A percentile compares a stretch with the other conserved stretches of the same genome.
These are phyloP conservation scores for Sebastes oblongus DNA, from an alignment of 2,797 vertebrate genomes.

Conservation along the genomic window DNA sequence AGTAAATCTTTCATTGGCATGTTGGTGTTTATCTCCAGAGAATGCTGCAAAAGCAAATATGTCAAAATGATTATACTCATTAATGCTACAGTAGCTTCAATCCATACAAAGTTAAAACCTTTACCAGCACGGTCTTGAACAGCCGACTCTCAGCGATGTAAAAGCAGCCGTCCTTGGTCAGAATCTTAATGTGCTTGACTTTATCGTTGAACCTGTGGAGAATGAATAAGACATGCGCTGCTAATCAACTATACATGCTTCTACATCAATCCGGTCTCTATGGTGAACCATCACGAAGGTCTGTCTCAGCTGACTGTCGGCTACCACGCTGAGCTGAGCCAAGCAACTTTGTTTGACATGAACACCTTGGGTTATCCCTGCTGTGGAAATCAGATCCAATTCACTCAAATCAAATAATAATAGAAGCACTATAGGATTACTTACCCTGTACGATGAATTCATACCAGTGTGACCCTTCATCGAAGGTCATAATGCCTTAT, in stretches of 20 bases:
- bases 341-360: slow-evolving; percentile 15
- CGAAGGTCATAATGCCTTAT: neutral
- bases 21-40: neutral
- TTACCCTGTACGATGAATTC: neutral
- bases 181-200: slow-evolving; percentile 97
- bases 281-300: slow-evolving; percentile 43
- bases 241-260: slow-evolving; percentile 72
- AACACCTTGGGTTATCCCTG: neutral
- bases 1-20: neutral
- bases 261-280: slow-evolving; percentile 43
- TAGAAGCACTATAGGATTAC: neutral
- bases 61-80: slow-evolving; percentile 28
- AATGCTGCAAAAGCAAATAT: neutral
- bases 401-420: slow-evolving; percentile 5
- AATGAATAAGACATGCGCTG: slow-evolving; percentile 87
- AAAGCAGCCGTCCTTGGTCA: slow-evolving; percentile 92
- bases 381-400: neutral
- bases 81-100: slow-evolving; percentile 24
- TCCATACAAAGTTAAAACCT: slow-evolving; percentile 38
- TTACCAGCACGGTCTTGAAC: slow-evolving; percentile 95
- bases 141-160: slow-evolving; percentile 94
- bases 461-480: neutral
- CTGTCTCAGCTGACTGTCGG: slow-evolving; percentile 16
- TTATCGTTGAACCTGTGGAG: slow-evolving; percentile 93
- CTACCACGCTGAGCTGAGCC: slow-evolving; percentile 35